Evolutionary conservation across 1,140 invertebrate species (phyloP).

Genomic region (Ladona fulva): DNA sequence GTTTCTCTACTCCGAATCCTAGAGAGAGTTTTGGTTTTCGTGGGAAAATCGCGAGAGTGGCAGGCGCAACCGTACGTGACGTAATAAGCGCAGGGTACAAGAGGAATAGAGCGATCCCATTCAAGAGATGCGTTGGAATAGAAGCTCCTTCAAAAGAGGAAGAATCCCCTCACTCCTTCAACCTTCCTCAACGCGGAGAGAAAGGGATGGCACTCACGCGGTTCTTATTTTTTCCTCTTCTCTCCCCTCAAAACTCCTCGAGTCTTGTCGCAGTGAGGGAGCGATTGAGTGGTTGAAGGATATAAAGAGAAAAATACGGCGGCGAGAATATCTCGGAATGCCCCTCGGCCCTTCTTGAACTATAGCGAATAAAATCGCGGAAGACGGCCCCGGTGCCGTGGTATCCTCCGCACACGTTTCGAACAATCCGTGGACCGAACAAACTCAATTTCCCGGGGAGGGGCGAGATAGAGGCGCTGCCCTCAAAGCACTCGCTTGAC

Average conservation of each 20-base stretch:
- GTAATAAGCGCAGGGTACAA: neutral
- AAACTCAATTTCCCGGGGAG: conserved; percentile 9
- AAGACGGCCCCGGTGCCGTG: neutral
- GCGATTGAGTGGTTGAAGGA: neutral
- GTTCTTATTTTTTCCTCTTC: neutral
- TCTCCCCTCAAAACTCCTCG: neutral
- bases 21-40: neutral
- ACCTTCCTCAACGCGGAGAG: no score
- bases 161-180: no score
- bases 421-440: neutral
- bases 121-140: neutral
- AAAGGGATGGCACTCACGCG: no score
- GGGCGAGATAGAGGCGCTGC: no score
- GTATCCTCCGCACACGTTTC: neutral
- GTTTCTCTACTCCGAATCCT: neutral
- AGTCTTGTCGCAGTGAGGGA: neutral
- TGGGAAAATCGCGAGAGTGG: neutral
- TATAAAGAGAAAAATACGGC: neutral
- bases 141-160: no score
- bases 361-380: neutral
- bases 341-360: neutral
- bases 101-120: neutral
- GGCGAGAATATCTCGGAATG: neutral
- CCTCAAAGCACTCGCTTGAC: neutral
- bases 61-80: neutral